Percentiles rank a stretch among this genome's conserved stretches.
Conservation (phyloP, 1,140 invertebrate species). For the Chironomus striatipennis region DNA sequence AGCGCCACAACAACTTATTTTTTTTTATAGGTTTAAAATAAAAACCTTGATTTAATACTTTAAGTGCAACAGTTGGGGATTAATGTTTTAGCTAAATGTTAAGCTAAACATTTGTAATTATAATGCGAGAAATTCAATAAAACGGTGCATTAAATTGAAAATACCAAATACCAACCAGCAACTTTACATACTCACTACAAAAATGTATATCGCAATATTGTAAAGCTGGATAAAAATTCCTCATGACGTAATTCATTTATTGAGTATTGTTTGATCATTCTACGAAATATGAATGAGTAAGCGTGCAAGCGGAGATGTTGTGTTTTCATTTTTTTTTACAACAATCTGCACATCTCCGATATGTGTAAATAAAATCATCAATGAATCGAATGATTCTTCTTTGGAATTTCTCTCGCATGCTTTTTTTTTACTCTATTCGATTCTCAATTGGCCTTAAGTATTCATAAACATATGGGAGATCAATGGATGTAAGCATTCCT, state of each 20-base stretch:
- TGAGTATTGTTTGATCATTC: neutral
- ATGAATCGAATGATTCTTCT: neutral
- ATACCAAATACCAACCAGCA: too few relatives aligned
- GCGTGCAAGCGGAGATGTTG: neutral
- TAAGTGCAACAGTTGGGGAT: neutral
- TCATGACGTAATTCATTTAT: slow-evolving; percentile 2
- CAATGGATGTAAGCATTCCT: too few relatives aligned
- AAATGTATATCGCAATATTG: neutral
- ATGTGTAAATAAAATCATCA: slow-evolving; percentile 11
- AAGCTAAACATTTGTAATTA: neutral
- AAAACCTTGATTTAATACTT: too few relatives aligned
- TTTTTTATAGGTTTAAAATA: too few relatives aligned
- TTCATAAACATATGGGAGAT: too few relatives aligned
- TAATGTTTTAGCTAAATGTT: neutral
- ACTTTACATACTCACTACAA: neutral
- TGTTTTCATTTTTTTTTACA: neutral
- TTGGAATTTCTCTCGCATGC: neutral
- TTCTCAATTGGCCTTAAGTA: neutral
- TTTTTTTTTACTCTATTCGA: neutral
- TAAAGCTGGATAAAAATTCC: neutral
- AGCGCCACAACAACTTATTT: too few relatives aligned
- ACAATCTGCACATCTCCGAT: neutral
- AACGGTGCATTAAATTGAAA: too few relatives aligned
- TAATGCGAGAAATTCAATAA: neutral
- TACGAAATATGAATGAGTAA: neutral